Percentiles rank a stretch among this genome's conserved stretches.
phyloP scores from a whole-genome alignment of 1,140 invertebrate species.

The Sinonovacula constricta region DNA sequence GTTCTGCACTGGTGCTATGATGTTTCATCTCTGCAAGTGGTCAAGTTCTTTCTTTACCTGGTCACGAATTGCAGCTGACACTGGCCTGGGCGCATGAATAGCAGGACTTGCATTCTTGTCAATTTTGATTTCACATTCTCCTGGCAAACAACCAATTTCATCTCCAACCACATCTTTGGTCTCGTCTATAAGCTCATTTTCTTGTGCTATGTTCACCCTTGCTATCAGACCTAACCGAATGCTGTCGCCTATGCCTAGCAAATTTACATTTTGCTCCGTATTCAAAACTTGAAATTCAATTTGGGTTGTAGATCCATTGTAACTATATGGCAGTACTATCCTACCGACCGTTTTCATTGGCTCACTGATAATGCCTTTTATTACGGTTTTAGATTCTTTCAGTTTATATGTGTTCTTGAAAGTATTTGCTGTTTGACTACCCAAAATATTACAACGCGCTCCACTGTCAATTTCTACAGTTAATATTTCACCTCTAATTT shows the following conservation, averaged over 20 bases:
- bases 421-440: conserved; percentile 13
- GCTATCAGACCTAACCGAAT: conserved; percentile 23
- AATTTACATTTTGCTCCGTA: conserved; percentile 1
- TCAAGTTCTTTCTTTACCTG: conserved; percentile 53
- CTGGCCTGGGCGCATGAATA: conserved; percentile 59
- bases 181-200: conserved; percentile 15
- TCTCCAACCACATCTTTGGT: conserved; percentile 48
- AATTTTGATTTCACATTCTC: conserved; percentile 63
- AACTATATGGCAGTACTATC: conserved; percentile 29
- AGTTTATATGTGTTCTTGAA: not conserved
- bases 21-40: conserved; percentile 43
- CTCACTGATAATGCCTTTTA: conserved; percentile 35
- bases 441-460: conserved; percentile 31
- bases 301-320: conserved; percentile 2
- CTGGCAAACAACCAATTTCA: conserved; percentile 46
- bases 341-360: conserved; percentile 19
- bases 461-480: conserved; percentile 44
- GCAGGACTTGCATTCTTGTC: conserved; percentile 56
- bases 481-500: conserved; percentile 2
- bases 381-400: not conserved
- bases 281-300: conserved; percentile 41
- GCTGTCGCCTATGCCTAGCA: conserved; percentile 25
- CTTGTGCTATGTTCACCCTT: conserved; percentile 15
- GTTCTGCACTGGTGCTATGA: conserved; percentile 60
- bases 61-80: conserved; percentile 62